Conservation (phyloP, 1,140 invertebrate genomes). For the Drosophila dunni region DNA sequence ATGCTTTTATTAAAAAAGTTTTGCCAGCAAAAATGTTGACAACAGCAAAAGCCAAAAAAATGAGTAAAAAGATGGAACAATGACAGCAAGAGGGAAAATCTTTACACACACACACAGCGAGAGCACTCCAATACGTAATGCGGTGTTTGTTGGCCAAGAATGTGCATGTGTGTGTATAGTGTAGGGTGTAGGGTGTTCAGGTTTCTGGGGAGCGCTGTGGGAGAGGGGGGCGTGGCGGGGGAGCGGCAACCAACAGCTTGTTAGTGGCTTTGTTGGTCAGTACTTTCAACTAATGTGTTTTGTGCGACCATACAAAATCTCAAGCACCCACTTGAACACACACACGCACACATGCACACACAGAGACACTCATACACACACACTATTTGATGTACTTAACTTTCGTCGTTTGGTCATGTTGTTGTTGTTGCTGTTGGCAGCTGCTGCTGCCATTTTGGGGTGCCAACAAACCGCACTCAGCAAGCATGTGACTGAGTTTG, state of each 20-base stretch:
- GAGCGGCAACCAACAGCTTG: constrained; percentile 68
- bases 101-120: constrained; percentile 50
- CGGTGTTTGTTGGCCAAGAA: constrained; percentile 12
- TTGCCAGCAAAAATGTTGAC: constrained; percentile 61
- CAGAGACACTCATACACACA: constrained; percentile 31
- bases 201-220: constrained; percentile 9
- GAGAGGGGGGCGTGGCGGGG: neutral
- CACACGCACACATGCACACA: constrained; percentile 25
- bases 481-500: constrained; percentile 6
- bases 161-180: constrained; percentile 3
- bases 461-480: constrained; percentile 64
- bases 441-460: constrained; percentile 44
- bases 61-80: constrained; percentile 36
- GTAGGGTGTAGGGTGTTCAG: constrained; percentile 10
- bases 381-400: constrained; percentile 60
- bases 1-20: constrained; percentile 81
- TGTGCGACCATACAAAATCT: constrained; percentile 79
- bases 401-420: constrained; percentile 38
- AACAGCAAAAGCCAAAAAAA: constrained; percentile 35
- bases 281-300: constrained; percentile 83
- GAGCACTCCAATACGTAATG: constrained; percentile 65
- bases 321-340: constrained; percentile 67
- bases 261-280: constrained; percentile 83
- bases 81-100: constrained; percentile 44
- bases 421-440: constrained; percentile 34